Percentiles rank a stretch among this genome's conserved stretches.
These are phyloP conservation scores for Anthonomus grandis DNA, from an alignment of 1,140 invertebrate species.

Conservation along the genomic window DNA sequence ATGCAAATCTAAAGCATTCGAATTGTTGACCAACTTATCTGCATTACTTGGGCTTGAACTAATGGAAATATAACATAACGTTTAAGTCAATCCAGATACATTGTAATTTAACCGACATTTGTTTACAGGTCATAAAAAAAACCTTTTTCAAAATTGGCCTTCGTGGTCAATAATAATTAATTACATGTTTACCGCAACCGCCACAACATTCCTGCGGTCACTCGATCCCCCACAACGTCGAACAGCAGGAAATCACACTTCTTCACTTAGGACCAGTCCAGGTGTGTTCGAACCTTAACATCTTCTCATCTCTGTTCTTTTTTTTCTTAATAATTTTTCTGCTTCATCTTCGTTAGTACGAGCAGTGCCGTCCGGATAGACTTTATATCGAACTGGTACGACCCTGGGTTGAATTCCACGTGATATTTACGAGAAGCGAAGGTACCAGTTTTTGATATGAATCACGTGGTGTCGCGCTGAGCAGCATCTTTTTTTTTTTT, in stretches of 20 bases:
- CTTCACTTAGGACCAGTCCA: conserved; percentile 24
- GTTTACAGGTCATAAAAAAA: not conserved
- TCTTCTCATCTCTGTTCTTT: conserved; percentile 5
- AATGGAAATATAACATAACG: not conserved
- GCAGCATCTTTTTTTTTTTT: conserved; percentile 26
- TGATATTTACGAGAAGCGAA: conserved; percentile 27
- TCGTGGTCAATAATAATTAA: conserved; percentile 13
- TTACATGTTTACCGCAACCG: conserved; percentile 19
- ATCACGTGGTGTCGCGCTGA: conserved; percentile 8
- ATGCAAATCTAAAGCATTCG: not conserved
- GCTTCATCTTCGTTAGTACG: too few species aligned
- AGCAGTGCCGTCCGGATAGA: too few species aligned
- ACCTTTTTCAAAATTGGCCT: not conserved
- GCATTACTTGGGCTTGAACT: not conserved
- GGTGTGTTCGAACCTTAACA: conserved; percentile 19
- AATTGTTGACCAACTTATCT: not conserved
- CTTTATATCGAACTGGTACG: too few species aligned
- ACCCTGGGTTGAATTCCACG: not conserved
- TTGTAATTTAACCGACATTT: not conserved
- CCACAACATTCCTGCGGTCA: conserved; percentile 24
- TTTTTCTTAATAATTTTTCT: too few species aligned
- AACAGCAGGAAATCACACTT: conserved; percentile 27
- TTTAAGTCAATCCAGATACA: not conserved
- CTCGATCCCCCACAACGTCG: conserved; percentile 22
- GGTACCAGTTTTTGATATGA: conserved; percentile 20